Conservation (phyloP, 2,113 vertebrate species). For the Fulica atra region DNA sequence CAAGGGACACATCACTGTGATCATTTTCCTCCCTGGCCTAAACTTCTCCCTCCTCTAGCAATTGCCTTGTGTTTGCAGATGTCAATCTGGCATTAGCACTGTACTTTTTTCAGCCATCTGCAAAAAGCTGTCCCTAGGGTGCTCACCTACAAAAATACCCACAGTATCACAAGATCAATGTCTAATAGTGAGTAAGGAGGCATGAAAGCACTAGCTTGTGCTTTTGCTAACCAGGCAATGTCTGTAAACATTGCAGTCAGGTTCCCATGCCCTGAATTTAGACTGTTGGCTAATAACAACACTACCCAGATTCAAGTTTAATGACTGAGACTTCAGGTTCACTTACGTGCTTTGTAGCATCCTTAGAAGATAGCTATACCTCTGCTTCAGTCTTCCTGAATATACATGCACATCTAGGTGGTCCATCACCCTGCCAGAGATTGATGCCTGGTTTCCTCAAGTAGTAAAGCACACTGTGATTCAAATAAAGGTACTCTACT, state of each 20-base stretch:
- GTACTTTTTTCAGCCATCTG: not conserved
- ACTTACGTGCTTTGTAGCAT: not conserved
- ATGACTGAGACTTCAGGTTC: not conserved
- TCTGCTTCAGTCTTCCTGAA: not conserved
- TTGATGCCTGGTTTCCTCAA: not conserved
- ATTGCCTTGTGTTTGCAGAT: not conserved
- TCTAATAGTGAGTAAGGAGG: not conserved
- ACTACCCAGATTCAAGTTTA: not conserved
- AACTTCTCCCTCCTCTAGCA: not conserved
- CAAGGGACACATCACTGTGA: not conserved
- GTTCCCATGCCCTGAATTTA: not conserved
- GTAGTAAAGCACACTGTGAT: not conserved
- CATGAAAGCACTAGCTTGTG: not conserved
- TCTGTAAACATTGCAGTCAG: not conserved
- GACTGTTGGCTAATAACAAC: not conserved
- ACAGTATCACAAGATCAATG: not conserved
- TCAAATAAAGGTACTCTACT: not conserved
- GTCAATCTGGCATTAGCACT: not conserved
- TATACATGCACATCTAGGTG: not conserved
- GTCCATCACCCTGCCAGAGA: not conserved
- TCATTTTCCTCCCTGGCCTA: not conserved
- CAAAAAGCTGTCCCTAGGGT: not conserved
- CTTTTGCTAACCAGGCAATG: not conserved
- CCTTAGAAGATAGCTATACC: not conserved
- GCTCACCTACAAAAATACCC: not conserved